Conservation (phyloP, 53 echinoderm and acorn worm genomes). For the Holothuria leucospilota region DNA sequence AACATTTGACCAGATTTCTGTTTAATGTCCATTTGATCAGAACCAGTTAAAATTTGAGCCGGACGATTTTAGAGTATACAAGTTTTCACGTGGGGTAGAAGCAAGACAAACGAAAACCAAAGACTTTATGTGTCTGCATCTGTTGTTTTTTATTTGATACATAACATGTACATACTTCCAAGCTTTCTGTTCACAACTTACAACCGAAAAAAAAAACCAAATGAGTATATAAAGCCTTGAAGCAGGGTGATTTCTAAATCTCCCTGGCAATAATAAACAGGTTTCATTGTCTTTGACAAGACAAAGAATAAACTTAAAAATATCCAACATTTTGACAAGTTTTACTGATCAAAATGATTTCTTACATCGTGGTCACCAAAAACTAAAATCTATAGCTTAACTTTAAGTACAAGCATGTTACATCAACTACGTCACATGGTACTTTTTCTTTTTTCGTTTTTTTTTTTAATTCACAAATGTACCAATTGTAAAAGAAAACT, state of each 20-base stretch:
- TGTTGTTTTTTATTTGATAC: constrained; percentile 14
- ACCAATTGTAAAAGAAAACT: too few species aligned
- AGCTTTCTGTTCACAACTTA: constrained; percentile 9
- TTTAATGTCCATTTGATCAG: too few species aligned
- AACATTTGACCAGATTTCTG: too few species aligned
- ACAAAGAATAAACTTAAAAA: constrained; percentile 11
- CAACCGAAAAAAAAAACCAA: constrained; percentile 25
- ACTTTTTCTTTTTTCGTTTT: neutral
- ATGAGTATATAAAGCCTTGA: constrained; percentile 36
- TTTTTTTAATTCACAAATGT: too few species aligned
- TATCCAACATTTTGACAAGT: constrained; percentile 13
- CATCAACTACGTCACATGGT: constrained; percentile 7
- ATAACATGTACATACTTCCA: constrained; percentile 15
- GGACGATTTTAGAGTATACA: too few species aligned
- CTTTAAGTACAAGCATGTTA: constrained; percentile 32
- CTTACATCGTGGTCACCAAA: constrained; percentile 20
- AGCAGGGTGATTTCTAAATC: constrained; percentile 3
- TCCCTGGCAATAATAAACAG: neutral
- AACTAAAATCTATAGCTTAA: neutral
- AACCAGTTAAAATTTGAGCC: too few species aligned
- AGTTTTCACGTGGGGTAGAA: too few species aligned
- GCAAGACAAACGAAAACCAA: too few species aligned
- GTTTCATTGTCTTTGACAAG: too few species aligned
- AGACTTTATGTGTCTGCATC: neutral
- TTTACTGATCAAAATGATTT: constrained; percentile 33